Base-by-base conservation (phyloP, 2,888 invertebrate species). In the Brachynemurus nebulosus region DNA sequence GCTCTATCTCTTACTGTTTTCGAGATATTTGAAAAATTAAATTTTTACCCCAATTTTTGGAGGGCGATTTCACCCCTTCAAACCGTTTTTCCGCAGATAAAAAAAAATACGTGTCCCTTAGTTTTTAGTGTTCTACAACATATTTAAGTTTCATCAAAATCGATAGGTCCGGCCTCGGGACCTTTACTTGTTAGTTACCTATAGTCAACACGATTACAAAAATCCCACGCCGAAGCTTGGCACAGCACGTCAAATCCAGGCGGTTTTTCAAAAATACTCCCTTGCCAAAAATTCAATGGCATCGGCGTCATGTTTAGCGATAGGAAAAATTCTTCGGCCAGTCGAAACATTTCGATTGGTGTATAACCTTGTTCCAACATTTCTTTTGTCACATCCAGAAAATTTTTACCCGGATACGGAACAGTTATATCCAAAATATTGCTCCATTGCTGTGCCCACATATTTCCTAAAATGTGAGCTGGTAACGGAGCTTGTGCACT, bases 171-270 rank as follows among this genome's bases (percentile, higher is more conserved):
- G n/a, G n/a, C n/a, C n/a, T n/a, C n/a, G n/a, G n/a, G n/a, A n/a
- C n/a, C n/a, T n/a, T n/a, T n/a, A n/a, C n/a, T n/a, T n/a, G n/a
- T n/a, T 7, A 17, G 25, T 51, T 61, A 86, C 88, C 89, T 75
- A 59, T 80, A 92, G 58, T 93, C 92, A 50, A 83, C 75, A 42
- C 80, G 72, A 56, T 91, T 89, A 60, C 91, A 92, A 64, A 92
- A 92, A 65, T 92, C 91, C 86, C 92, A 92, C 0, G 92, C 90
- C 0, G 91, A 88, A 0, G 92, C 89, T 54, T 91, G 88, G 60
- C 93, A 93, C 42, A 88, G 74, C 1, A 86, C 72, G 9, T 80
- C 76, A 8, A 85, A 67, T 55, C 86, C 84, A 0, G 75, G 64
- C 0, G 86, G 86, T 60, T 90, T 84, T 53, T 83, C 80, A 34